These are phyloP conservation scores for Anguilla pacifica DNA, from an alignment of 2,797 vertebrate genomes.

Conservation along the genomic window DNA sequence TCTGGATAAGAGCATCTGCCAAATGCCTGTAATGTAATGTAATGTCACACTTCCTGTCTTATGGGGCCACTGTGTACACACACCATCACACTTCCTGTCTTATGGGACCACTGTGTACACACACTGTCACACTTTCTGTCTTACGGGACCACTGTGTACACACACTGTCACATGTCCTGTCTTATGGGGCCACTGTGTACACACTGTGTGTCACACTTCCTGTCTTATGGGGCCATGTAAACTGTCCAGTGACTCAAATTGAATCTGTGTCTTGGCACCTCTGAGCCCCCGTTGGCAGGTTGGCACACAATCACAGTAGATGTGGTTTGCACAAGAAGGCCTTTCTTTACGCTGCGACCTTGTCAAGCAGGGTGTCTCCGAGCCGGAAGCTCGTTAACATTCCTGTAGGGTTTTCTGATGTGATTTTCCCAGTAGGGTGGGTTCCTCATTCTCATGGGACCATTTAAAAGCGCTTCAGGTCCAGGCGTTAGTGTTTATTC, in stretches of 20 bases:
- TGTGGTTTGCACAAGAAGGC: neutral
- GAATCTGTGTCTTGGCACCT: neutral
- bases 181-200: too few species aligned
- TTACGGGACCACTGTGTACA: too few species aligned
- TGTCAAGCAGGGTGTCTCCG: neutral
- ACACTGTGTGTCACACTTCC: neutral
- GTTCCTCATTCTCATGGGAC: neutral
- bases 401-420: neutral
- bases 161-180: too few species aligned
- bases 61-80: too few species aligned
- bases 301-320: neutral
- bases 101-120: too few species aligned
- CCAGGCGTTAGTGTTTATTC: conserved; percentile 22
- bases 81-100: too few species aligned
- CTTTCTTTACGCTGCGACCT: neutral
- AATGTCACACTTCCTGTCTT: too few species aligned
- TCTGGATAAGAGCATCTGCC: too few species aligned
- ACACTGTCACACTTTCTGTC: too few species aligned
- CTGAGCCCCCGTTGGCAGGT: neutral
- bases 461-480: conserved; percentile 3
- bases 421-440: conserved; percentile 1
- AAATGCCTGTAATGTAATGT: too few species aligned
- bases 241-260: neutral
- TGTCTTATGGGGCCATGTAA: neutral
- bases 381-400: conserved; percentile 14